phyloP scores from a whole-genome alignment of 2,797 vertebrate genomes.

The Cirrhinus molitorella region DNA sequence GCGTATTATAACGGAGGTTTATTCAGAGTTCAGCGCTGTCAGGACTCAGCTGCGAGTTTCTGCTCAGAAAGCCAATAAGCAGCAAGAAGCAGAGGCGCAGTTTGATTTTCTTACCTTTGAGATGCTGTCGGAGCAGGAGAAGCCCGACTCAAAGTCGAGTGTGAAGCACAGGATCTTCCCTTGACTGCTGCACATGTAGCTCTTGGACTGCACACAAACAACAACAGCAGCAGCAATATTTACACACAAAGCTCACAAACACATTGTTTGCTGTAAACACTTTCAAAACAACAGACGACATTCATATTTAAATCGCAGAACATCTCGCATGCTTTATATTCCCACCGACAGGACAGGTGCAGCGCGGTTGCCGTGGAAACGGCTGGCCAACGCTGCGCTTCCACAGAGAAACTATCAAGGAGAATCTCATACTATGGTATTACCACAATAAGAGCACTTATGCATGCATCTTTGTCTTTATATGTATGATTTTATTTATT shows the following conservation, averaged over 20 bases:
- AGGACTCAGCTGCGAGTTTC: not conserved
- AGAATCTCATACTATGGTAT: not conserved
- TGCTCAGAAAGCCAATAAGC: not conserved
- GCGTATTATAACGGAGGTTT: not conserved
- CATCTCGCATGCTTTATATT: slow-evolving; percentile 43
- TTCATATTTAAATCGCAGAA: slow-evolving; percentile 55
- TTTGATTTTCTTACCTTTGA: slow-evolving; percentile 84
- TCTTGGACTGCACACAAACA: slow-evolving; percentile 84
- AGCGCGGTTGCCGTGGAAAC: slow-evolving; percentile 57
- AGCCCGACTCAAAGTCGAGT: slow-evolving; percentile 88
- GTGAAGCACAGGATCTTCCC: slow-evolving; percentile 87
- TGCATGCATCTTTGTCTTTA: not conserved
- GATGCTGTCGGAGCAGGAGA: slow-evolving; percentile 88
- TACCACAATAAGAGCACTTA: not conserved
- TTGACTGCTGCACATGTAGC: slow-evolving; percentile 90
- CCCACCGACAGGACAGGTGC: slow-evolving; percentile 50
- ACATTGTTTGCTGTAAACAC: slow-evolving; percentile 34
- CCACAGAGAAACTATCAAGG: slow-evolving; percentile 30
- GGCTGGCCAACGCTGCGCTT: slow-evolving; percentile 48
- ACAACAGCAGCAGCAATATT: slow-evolving; percentile 19
- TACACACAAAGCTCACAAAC: not conserved
- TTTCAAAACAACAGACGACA: slow-evolving; percentile 34
- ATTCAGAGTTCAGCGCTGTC: not conserved
- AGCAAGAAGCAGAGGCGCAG: not conserved
- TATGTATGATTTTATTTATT: not conserved